Conservation (phyloP, 2,888 invertebrate genomes). For the Volucella bombylans region DNA sequence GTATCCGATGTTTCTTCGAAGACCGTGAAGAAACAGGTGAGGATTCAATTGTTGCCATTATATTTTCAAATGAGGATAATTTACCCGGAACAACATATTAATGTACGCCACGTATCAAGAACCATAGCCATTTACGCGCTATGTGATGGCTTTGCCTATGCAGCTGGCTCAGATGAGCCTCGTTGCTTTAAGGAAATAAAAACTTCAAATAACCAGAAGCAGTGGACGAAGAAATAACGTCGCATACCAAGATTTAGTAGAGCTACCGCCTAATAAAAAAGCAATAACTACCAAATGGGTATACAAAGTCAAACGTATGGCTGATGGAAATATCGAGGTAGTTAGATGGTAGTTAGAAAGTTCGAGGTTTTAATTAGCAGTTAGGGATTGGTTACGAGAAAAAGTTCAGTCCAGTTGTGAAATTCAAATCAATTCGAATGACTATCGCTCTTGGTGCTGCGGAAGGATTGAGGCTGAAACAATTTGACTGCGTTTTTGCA, state of each 20-base stretch:
- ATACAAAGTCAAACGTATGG: constrained; percentile 73
- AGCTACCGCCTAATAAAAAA: constrained; percentile 57
- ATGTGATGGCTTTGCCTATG: constrained; percentile 15
- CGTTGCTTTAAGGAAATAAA: constrained; percentile 25
- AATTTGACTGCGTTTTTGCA: constrained; percentile 68
- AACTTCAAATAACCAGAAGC: constrained; percentile 9
- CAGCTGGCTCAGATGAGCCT: constrained; percentile 1
- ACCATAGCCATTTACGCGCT: constrained; percentile 9
- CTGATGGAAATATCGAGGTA: constrained; percentile 20
- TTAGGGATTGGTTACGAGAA: constrained; percentile 76
- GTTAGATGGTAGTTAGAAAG: constrained; percentile 76
- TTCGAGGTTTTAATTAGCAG: constrained; percentile 76
- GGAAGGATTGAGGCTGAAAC: constrained; percentile 33
- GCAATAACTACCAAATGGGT: constrained; percentile 76
- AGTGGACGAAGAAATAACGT: constrained; percentile 52
- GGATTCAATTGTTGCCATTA: too few species aligned
- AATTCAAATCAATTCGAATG: constrained; percentile 73
- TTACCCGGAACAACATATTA: not conserved
- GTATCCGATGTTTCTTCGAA: not conserved
- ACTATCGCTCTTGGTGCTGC: constrained; percentile 66
- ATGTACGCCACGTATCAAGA: too few species aligned
- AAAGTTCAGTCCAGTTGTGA: constrained; percentile 77
- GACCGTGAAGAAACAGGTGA: not conserved
- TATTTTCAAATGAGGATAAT: too few species aligned
- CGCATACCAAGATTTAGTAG: constrained; percentile 19